phyloP scores from a whole-genome alignment of 2,888 invertebrate species.

The Tubulanus polymorphus region DNA sequence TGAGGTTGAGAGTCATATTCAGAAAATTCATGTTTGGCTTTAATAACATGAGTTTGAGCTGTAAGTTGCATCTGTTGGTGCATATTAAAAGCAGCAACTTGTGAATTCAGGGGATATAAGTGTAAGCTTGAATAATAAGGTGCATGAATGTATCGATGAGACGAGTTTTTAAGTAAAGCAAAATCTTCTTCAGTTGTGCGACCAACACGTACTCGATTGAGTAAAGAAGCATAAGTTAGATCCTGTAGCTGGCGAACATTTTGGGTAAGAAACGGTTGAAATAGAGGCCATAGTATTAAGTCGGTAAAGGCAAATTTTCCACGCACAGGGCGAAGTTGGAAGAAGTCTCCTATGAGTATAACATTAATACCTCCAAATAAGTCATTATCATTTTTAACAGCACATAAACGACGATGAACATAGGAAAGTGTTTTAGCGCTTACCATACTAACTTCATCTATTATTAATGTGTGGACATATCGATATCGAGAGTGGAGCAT shows the following conservation, averaged over 20 bases:
- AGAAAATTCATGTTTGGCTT: background rate
- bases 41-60: background rate
- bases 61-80: background rate
- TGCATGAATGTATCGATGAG: background rate
- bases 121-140: background rate
- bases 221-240: background rate
- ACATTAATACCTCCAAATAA: constrained; percentile 12
- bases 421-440: background rate
- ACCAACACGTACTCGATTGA: background rate
- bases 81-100: background rate
- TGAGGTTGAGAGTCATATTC: background rate
- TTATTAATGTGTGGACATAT: background rate
- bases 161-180: background rate
- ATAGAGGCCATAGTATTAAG: background rate
- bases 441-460: background rate
- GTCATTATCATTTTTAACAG: background rate
- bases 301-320: background rate
- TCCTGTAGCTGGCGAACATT: background rate
- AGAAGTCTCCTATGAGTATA: constrained; percentile 12
- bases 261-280: background rate
- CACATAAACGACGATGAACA: background rate
- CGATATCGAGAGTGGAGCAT: too few species aligned
- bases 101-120: background rate
- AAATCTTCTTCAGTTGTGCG: background rate
- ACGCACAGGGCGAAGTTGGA: constrained; percentile 12